Conservation (phyloP, 2,888 invertebrate species). For the Scaptomyza flava region DNA sequence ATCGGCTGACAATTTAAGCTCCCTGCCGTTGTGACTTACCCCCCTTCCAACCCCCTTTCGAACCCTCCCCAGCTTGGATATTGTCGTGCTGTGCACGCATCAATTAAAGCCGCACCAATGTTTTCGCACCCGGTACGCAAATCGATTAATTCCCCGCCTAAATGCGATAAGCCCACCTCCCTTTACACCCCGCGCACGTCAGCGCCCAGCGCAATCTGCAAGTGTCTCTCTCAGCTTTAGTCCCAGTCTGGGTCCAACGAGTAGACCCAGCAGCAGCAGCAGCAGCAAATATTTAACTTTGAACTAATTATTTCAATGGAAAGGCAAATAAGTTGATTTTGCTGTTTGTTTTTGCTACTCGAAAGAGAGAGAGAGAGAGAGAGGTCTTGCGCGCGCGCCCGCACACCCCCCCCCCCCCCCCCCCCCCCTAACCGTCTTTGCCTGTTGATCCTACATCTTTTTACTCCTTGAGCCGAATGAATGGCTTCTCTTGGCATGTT, state of each 20-base stretch:
- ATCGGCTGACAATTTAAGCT: constrained; percentile 16
- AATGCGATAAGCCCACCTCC: constrained; percentile 69
- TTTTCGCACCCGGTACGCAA: constrained; percentile 82
- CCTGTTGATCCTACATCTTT: constrained; percentile 7
- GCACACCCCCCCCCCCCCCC: neutral
- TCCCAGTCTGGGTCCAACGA: neutral
- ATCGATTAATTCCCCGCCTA: constrained; percentile 78
- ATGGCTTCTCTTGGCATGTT: constrained; percentile 62
- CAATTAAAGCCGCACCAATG: constrained; percentile 82
- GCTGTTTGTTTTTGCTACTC: constrained; percentile 41
- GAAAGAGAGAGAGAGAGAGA: too few relatives aligned
- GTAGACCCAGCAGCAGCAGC: constrained; percentile 1
- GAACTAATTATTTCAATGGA: constrained; percentile 83
- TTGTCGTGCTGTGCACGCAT: constrained; percentile 74
- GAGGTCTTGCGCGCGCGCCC: neutral
- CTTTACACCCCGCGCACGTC: constrained; percentile 17
- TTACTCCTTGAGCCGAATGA: constrained; percentile 9
- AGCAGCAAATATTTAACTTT: constrained; percentile 81
- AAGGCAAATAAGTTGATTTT: constrained; percentile 77
- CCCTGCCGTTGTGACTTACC: neutral
- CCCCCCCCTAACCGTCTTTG: neutral
- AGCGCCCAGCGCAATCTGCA: constrained; percentile 6
- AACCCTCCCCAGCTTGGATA: neutral
- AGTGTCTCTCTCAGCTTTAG: neutral
- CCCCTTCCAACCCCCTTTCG: too few relatives aligned